Percentiles rank a stretch among this genome's conserved stretches.
phyloP scores from a whole-genome alignment of 2,888 invertebrate species.

The Reticulitermes lucifugus region DNA sequence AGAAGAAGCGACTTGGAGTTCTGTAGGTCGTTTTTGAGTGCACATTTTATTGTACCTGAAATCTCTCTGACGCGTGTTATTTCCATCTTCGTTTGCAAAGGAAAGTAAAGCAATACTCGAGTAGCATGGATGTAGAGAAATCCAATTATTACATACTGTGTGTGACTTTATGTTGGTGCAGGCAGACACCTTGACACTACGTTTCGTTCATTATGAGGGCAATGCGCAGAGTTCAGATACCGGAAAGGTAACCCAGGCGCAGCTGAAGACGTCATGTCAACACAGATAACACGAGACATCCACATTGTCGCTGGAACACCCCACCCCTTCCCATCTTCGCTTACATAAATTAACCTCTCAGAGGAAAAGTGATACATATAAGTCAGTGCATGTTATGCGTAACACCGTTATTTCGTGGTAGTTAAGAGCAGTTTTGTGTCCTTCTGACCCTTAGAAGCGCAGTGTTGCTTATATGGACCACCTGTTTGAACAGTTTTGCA shows the following conservation, averaged over 20 bases:
- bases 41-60: neutral
- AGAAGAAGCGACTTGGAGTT: neutral
- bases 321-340: neutral
- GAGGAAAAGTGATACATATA: neutral
- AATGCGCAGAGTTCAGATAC: neutral
- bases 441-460: no score
- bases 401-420: no score
- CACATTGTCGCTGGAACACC: neutral
- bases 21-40: neutral
- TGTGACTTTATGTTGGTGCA: neutral
- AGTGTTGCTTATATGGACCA: no score
- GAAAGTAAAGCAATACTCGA: neutral
- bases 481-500: no score
- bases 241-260: conserved; percentile 18
- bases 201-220: neutral
- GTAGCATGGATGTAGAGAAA: neutral
- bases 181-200: neutral
- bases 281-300: conserved; percentile 14
- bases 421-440: no score
- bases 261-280: neutral
- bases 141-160: conserved; percentile 18
- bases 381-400: no score
- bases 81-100: neutral
- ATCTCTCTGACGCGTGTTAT: neutral
- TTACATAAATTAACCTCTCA: neutral